Evolutionary conservation across 2,113 vertebrate genomes (phyloP), one percentile per base, ranked within the genome.

Genomic region (Centropus unirufus): DNA sequence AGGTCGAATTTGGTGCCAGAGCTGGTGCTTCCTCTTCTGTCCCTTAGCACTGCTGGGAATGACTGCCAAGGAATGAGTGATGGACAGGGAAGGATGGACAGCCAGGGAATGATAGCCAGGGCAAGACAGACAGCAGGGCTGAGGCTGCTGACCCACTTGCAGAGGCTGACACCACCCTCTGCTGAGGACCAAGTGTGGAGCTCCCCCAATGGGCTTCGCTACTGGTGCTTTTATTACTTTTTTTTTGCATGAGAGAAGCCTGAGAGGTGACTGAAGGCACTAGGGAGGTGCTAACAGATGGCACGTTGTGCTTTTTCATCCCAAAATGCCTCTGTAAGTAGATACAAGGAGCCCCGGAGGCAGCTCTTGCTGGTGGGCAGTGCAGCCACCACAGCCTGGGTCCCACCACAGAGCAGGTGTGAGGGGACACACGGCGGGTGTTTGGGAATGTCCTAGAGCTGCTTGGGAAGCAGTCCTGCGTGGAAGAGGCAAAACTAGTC

Each of bases 91-190:
- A 47, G 15, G 46, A 47, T 16, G 18, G 46, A 17, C 46, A 44
- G 46, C 12, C 46, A 46, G 46, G 46, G 46, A 46, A 46, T 14
- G 46, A 46, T 17, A 46, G 14, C 11, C 32, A 20, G 22, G 17
- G 40, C 17, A 47, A 22, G 59, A 27, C 7, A 27, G 39, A 2
- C 23, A 34, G 30, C 57, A 6, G 69, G 79, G 66, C 87, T 51
- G 70, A 11, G 77, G 75, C 46, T 40, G 49, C 36, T 73, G 69
- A 10, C 59, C 55, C 69, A 1, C 77, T 27, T 1, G 8, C 40
- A 47, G 83, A 40, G 72, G 78, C 67, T 73, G 80, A 85, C 97
- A 93, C 91, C n/a, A 91, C 97, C 96, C 95, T 92, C 97, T 97
- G 92, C 95, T 84, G 97, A 62, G 69, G 22, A 70, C 6, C 8